Conservation (phyloP, 2,113 vertebrate species). For the Syrrhaptes paradoxus region DNA sequence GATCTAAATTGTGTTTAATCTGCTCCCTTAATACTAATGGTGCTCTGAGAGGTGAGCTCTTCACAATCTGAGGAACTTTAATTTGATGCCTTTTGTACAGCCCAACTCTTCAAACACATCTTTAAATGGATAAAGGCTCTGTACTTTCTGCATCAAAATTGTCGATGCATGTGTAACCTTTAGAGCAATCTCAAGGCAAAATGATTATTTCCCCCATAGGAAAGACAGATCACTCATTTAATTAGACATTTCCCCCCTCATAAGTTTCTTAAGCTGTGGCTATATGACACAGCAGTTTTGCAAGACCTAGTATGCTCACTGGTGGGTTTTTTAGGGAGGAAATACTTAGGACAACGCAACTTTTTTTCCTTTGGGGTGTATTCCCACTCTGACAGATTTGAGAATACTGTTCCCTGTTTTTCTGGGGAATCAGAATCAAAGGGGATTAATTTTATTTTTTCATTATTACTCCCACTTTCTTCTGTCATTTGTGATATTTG, state of each 20-base stretch:
- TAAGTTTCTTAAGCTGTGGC: not conserved
- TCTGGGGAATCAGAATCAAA: not conserved
- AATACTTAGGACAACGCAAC: not conserved
- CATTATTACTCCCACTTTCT: not conserved
- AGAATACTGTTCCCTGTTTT: not conserved
- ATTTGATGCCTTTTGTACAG: constrained; percentile 27
- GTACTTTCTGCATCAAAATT: constrained; percentile 28
- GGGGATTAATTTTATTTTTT: not conserved
- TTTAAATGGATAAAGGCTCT: not conserved
- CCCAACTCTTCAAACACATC: not conserved
- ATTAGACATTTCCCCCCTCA: not conserved
- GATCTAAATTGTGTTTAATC: constrained; percentile 56
- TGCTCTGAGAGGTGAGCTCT: constrained; percentile 9
- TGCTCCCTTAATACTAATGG: constrained; percentile 37
- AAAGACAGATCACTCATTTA: constrained; percentile 18
- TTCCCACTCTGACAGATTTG: not conserved
- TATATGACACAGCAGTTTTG: not conserved
- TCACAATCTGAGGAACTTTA: constrained; percentile 32
- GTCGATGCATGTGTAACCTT: constrained; percentile 44
- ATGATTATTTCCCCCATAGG: not conserved
- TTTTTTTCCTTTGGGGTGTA: not conserved
- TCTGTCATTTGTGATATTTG: not conserved
- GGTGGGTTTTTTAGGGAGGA: not conserved
- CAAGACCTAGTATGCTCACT: not conserved
- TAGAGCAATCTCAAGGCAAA: not conserved